phyloP scores from a whole-genome alignment of 2,888 invertebrate species.

The Coenonympha arcania region DNA sequence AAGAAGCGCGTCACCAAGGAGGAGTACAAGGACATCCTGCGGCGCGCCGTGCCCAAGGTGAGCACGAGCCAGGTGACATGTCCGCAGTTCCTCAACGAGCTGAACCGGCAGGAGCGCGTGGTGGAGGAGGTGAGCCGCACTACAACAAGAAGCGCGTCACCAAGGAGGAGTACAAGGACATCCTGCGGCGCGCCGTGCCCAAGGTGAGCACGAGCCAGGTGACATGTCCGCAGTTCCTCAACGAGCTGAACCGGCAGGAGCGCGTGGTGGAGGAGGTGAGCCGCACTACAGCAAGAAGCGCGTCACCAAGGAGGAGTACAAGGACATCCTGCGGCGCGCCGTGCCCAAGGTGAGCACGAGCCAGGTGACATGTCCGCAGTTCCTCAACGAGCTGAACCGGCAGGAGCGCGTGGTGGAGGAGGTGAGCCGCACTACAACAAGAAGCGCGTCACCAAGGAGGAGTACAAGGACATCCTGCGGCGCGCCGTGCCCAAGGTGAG shows the following conservation, averaged over 20 bases:
- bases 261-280: too few species aligned
- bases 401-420: constrained; percentile 98
- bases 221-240: too few species aligned
- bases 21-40: too few species aligned
- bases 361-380: constrained; percentile 70
- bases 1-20: too few species aligned
- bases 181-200: constrained; percentile 94
- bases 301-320: too few species aligned
- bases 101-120: constrained; percentile 96
- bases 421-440: constrained; percentile 95
- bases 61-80: background rate
- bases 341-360: too few species aligned
- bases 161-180: constrained; percentile 98
- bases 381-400: constrained; percentile 94
- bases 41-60: too few species aligned
- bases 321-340: too few species aligned
- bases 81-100: constrained; percentile 90
- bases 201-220: too few species aligned
- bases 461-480: constrained; percentile 97
- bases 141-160: constrained; percentile 94
- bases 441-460: constrained; percentile 94
- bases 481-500: constrained; percentile 96
- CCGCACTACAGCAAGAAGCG: too few species aligned
- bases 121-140: constrained; percentile 97
- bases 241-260: too few species aligned